phyloP scores from a whole-genome alignment of 2,113 vertebrate genomes.

The Bucco capensis region DNA sequence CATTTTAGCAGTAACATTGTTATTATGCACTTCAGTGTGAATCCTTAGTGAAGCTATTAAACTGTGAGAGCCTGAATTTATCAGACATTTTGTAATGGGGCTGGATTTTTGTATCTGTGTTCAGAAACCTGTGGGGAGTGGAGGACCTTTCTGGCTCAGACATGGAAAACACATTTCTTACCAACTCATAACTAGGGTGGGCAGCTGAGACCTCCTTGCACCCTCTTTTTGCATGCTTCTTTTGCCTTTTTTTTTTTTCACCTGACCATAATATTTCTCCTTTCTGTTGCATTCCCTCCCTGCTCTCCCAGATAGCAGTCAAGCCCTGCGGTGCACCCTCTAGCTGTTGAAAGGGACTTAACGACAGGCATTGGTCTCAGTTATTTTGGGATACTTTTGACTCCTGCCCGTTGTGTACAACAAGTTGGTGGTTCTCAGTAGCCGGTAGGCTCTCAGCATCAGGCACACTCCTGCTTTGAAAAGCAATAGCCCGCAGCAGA shows the following conservation, averaged over 20 bases:
- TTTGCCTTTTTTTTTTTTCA: too few species aligned
- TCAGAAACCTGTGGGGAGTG: constrained; percentile 34
- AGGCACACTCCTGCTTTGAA: background rate
- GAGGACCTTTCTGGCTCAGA: constrained; percentile 11
- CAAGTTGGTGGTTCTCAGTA: background rate
- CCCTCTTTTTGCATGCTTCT: background rate
- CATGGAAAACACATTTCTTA: constrained; percentile 1
- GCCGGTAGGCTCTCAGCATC: background rate
- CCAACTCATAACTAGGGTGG: background rate
- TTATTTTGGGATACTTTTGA: background rate
- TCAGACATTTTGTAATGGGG: constrained; percentile 21
- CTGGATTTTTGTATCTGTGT: background rate
- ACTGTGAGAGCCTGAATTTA: constrained; percentile 30
- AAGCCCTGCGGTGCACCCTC: background rate
- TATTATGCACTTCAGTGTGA: constrained; percentile 63
- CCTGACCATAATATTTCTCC: background rate
- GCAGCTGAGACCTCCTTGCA: background rate
- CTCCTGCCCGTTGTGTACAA: background rate
- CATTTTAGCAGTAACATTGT: constrained; percentile 69
- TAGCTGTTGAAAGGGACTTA: background rate
- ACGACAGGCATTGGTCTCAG: background rate
- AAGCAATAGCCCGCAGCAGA: constrained; percentile 40
- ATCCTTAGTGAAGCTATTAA: constrained; percentile 53
- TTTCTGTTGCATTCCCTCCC: background rate
- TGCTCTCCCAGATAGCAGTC: background rate